Base-by-base conservation (phyloP, 92 coral and sea anemone genomes). In the Plumapathes pennacea region DNA sequence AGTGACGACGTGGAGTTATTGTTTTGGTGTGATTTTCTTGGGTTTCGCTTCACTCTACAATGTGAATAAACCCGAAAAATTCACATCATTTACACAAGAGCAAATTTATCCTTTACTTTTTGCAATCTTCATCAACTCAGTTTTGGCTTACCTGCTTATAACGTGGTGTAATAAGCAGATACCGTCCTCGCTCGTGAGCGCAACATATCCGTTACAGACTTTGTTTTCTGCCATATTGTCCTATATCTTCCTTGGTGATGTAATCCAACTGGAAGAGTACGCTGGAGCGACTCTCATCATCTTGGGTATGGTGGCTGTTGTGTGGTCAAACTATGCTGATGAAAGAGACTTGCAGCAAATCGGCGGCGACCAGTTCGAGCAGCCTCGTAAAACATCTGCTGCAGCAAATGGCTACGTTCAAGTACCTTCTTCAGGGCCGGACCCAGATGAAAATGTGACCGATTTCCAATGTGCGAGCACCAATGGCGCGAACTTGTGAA, bases 91-190 rank as follows among this genome's bases (percentile, higher is more conserved):
- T 20, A 27, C 64, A n/a, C 37, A 30, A 17, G 78, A 61, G 26
- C 36, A 48, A 30, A 18, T 60, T n/a, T 60, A 47, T 22, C 40
- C 60, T 22, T 38, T 71, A 10, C 19, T 71, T 24, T 71, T 59
- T 23, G 78, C 78, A 13, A 60, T 71, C 25, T 60, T 71, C 10
- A 20, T 71, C 38, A 26, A 70, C 5, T 71, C 78, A 0, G 9
- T 65, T 6, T 25, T 71, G 60, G 59, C 70, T 21, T 62, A 50
- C 69, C 17, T 71, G 32, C 71, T 71, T 10, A 53, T 60, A 14
- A 46, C 78, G 4, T 71, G 78, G 78, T 71, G 78, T 50, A 71
- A 71, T 32, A 71, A 59, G 78, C 72, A 71, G 25, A 57, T 54
- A 5, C 65, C 71, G 13, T 40, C 78, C 13, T 59, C 78, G 9